phyloP scores from a whole-genome alignment of 2,113 vertebrate genomes.

The Clarias gariepinus region DNA sequence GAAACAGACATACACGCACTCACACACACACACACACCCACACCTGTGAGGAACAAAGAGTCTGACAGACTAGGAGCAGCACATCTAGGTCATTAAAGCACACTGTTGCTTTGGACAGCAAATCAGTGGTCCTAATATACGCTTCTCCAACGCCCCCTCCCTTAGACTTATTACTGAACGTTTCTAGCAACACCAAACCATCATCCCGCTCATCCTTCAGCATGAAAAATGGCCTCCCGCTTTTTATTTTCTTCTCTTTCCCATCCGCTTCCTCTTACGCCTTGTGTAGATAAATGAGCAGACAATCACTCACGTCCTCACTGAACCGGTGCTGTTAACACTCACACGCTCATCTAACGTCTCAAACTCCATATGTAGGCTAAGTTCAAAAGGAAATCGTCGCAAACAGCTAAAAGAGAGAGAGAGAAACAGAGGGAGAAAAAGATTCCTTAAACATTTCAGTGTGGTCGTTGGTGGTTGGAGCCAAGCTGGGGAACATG shows the following conservation, averaged over 20 bases:
- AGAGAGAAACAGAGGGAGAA: neutral
- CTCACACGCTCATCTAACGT: neutral
- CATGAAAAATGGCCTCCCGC: constrained; percentile 11
- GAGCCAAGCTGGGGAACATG: constrained; percentile 36
- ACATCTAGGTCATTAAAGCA: constrained; percentile 39
- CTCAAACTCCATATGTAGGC: constrained; percentile 34
- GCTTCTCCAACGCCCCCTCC: neutral
- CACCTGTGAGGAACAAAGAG: constrained; percentile 27
- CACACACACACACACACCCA: constrained; percentile 19
- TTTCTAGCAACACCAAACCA: neutral
- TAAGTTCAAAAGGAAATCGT: constrained; percentile 41
- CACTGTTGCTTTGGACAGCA: neutral
- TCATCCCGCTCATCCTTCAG: constrained; percentile 27
- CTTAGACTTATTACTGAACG: neutral
- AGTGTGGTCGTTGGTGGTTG: constrained; percentile 25
- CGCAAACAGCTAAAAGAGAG: neutral
- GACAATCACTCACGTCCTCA: constrained; percentile 18
- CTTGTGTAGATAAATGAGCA: constrained; percentile 24
- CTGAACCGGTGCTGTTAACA: neutral
- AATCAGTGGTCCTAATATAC: constrained; percentile 17
- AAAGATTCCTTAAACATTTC: constrained; percentile 44
- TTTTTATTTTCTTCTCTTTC: constrained; percentile 23
- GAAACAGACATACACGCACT: neutral
- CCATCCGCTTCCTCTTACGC: constrained; percentile 39
- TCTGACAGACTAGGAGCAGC: constrained; percentile 21